Base-by-base conservation (phyloP, 2,797 vertebrate species). In the Acipenser ruthenus region DNA sequence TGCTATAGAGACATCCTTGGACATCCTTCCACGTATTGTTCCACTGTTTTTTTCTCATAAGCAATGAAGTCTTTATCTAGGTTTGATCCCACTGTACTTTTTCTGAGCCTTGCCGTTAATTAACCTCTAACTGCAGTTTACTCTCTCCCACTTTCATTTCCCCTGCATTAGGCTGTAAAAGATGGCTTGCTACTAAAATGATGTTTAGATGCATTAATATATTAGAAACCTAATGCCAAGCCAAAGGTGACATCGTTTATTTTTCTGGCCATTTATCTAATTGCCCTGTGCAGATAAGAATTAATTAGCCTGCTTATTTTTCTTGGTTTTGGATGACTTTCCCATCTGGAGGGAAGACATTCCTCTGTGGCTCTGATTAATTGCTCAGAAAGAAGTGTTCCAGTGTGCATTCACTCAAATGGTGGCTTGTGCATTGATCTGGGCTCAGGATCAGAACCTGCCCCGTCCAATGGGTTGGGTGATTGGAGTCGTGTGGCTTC, bases 291-390 rank as follows among this genome's bases (percentile, higher is more conserved):
- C 94, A 93, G 94, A 96, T 95, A 95, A 94, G 93, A 97, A 97
- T 97, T 96, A 96, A 99, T 98, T 99, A 97, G 93, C 91, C 91
- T 74, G 88, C 93, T 95, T 94, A 94, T 95, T 96, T 97, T 95
- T 91, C 91, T 91, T 87, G 86, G 80, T 92, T 94, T 93, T 92
- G 86, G 90, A 93, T 90, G 90, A 87, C 87, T 91, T 95, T 89
- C 93, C 95, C 93, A 96, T 95, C 95, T 97, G 95, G 94, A 92
- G 89, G 87, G 90, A 86, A 92, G 93, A 91, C 92, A 91, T 91
- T 95, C 93, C 92, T 95, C 84, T 80, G 89, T 93, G 93, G 90
- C 88, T 89, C 92, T 97, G 94, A 96, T 96, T 95, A 94, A 99
- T 97, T 91, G 88, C 82, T 83, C 83, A 89, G 91, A 89, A 87